Base-by-base conservation (phyloP, 2,797 vertebrate species). In the Diplodus puntazzo region DNA sequence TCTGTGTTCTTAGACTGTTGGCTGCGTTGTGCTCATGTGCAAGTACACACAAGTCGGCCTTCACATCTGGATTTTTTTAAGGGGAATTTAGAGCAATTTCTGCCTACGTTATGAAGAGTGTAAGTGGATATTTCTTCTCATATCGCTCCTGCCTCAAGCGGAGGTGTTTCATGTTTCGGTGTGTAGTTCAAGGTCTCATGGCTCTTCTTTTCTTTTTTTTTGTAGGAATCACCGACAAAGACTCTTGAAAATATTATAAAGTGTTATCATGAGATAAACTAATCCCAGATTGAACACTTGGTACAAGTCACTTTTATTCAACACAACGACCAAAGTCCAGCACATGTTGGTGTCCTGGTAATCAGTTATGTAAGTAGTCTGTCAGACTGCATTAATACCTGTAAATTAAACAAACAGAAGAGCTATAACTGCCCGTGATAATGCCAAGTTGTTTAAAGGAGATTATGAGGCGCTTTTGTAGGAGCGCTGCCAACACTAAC, bases 161-260 rank as follows among this genome's bases (percentile, higher is more conserved):
- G 21, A 52, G 34, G 11, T 25, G 68, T 25, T 25, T 66, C 53
- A 21, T 50, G 43, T 70, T 70, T 42, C 59, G 43, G 34, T 42
- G 45, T 43, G 21, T 16, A 66, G 62, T 58, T 20, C 20, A 13
- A 27, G 59, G 12, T 62, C 23, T 73, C 5, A 0, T 21, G n/a
- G 10, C 11, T 18, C 9, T 14, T 45, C 49, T 49, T 30, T 14
- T 45, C 49, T 49, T 30, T 67, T 2, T 60, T 6, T 39, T 52
- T 57, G 27, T 34, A 17, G 34, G 21, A 53, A 43, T 17, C 3
- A 6, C 11, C 6, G 3, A 39, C 17, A 69, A 43, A 25, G 13
- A n/a, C 17, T 1, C 20, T 20, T 23, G 46, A 48, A 34, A 55
- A 45, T 11, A 54, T 13, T 27, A 39, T 42, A 64, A 10, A 54